Base-by-base conservation (phyloP, 2,797 vertebrate genomes). In the Rhodeus uyekii region DNA sequence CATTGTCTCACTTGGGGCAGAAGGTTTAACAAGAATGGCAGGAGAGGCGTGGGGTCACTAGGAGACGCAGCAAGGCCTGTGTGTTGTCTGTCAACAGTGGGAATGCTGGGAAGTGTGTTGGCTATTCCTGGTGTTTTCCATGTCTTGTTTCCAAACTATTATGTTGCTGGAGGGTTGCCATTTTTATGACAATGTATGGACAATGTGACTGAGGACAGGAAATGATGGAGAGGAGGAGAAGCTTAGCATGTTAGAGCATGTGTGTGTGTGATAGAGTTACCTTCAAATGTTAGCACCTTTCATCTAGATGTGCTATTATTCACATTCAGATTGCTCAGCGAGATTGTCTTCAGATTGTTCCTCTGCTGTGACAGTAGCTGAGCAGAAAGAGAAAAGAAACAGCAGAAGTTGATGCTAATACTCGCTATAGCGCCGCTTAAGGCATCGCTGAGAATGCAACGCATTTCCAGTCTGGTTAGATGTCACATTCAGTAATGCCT, bases 81-180 rank as follows among this genome's bases (percentile, higher is more conserved):
- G 71, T 46, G 8, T 32, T 76, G 76, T 74, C 68, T 18, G 50
- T 86, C 71, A 80, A 48, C 84, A 83, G 44, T 27, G 64, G 64
- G 63, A 65, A 68, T 74, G 63, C 64, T 63, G 71, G 44, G 50
- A 72, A 76, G 55, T 42, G 48, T 46, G 82, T 36, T 67, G 76
- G 60, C 60, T 75, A 61, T 71, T 76, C 13, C 42, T 76, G 71
- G 78, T 48, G 69, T 72, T 72, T 72, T 60, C 68, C 55, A 80
- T 80, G 53, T 36, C 60, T 65, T 78, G 76, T 50, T 18, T 14
- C 50, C n/a, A 0, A 65, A 53, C 76, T 29, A 53, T 69, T 69
- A 44, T 79, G 64, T 53, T 68, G 42, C 77, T 79, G 72, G 22
- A 42, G 36, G 12, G 32, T 39, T 74, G 48, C 72, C 34, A 55